phyloP scores from a whole-genome alignment of 1,140 invertebrate species.

The Adelges cooleyi region DNA sequence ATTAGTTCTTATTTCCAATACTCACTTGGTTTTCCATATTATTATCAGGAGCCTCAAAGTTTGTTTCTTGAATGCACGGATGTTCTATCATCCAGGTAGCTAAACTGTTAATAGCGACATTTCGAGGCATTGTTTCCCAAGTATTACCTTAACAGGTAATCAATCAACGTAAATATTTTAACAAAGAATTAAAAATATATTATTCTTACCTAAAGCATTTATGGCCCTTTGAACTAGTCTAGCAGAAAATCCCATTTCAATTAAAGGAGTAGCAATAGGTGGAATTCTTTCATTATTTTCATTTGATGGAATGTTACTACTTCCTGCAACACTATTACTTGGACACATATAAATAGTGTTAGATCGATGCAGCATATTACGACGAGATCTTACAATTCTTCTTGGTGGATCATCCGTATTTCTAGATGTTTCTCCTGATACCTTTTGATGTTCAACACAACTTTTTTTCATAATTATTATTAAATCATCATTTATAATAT shows the following conservation, averaged over 20 bases:
- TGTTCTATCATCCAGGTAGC: conserved; percentile 59
- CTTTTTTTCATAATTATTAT: background rate
- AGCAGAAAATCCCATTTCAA: conserved; percentile 54
- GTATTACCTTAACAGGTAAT: conserved; percentile 35
- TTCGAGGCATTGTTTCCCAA: conserved; percentile 39
- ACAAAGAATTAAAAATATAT: too few relatives aligned
- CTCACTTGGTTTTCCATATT: background rate
- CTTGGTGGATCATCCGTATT: background rate
- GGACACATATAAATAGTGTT: conserved; percentile 17
- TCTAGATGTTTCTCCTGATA: conserved; percentile 21
- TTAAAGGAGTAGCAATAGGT: conserved; percentile 44
- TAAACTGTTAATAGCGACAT: conserved; percentile 48
- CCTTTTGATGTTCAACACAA: conserved; percentile 1
- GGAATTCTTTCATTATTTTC: conserved; percentile 17
- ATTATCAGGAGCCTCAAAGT: background rate
- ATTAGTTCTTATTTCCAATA: background rate
- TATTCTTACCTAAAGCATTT: conserved; percentile 41
- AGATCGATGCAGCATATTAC: conserved; percentile 26
- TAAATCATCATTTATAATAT: background rate
- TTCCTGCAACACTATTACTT: background rate
- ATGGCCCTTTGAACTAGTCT: conserved; percentile 49
- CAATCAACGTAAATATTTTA: background rate
- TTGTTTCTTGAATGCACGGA: conserved; percentile 39
- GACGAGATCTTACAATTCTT: conserved; percentile 9
- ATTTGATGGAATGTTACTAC: background rate